Percentiles rank a stretch among this genome's conserved stretches.
These are phyloP conservation scores for Picus viridis DNA, from an alignment of 2,797 vertebrate species.

Conservation along the genomic window DNA sequence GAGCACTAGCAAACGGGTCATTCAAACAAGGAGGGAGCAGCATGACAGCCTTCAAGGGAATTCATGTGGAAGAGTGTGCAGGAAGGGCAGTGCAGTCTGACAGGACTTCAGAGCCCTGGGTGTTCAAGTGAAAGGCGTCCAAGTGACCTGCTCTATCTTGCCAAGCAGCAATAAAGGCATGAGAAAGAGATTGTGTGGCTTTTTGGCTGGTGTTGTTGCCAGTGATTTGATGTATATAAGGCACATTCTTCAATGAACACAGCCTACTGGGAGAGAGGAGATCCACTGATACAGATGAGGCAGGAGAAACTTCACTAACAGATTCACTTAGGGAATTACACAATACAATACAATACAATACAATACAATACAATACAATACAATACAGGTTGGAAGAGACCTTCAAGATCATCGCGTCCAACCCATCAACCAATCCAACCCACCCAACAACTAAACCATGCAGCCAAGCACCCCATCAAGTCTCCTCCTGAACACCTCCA, in stretches of 20 bases:
- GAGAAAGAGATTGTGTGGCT: neutral
- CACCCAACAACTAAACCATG: no score
- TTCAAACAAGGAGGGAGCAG: neutral
- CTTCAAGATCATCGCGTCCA: no score
- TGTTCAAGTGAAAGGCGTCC: neutral
- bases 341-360: no score
- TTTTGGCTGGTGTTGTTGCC: neutral
- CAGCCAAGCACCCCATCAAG: no score
- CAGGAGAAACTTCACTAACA: neutral
- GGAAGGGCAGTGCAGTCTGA: neutral
- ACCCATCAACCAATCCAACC: no score
- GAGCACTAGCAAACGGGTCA: neutral
- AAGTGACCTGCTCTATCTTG: neutral
- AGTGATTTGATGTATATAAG: neutral
- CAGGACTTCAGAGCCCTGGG: neutral
- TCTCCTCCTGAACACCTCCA: no score
- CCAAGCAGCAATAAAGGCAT: neutral
- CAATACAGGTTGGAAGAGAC: no score
- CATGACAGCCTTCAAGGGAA: neutral
- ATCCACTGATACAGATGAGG: neutral
- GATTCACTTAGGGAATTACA: neutral
- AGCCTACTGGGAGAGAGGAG: fast-evolving
- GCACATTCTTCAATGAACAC: fast-evolving
- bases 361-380: no score
- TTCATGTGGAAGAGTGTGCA: neutral